Conservation (phyloP, 2,113 vertebrate species). For the Pluvianellus socialis region DNA sequence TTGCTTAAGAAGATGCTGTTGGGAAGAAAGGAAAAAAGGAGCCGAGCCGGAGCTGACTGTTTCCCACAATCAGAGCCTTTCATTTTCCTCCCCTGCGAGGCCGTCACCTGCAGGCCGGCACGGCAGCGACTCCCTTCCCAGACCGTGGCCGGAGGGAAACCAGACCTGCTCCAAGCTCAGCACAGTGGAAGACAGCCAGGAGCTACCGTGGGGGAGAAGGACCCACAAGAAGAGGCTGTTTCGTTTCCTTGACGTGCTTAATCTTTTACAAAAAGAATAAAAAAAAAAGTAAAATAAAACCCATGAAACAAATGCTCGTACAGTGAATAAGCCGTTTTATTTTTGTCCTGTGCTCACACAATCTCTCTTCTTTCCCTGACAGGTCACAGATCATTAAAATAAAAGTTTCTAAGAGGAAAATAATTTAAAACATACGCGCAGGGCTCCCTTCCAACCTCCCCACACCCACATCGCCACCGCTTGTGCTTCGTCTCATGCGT, state of each 20-base stretch:
- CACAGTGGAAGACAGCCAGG: background rate
- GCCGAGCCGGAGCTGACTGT: background rate
- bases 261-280: background rate
- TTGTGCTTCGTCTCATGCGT: slow-evolving; percentile 52
- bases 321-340: slow-evolving; percentile 78
- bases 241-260: background rate
- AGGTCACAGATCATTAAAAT: slow-evolving; percentile 78
- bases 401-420: slow-evolving; percentile 74
- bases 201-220: background rate
- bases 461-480: slow-evolving; percentile 13
- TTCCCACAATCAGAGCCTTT: background rate
- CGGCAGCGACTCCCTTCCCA: rapidly evolving
- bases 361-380: slow-evolving; percentile 73
- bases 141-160: rapidly evolving
- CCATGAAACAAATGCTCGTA: background rate
- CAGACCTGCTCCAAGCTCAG: background rate
- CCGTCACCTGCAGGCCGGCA: background rate
- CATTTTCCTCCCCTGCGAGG: background rate
- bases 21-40: background rate
- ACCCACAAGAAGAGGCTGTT: background rate
- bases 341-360: slow-evolving; percentile 81
- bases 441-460: slow-evolving; percentile 52
- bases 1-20: background rate
- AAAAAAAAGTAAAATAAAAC: background rate
- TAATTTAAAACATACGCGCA: slow-evolving; percentile 53